These are phyloP conservation scores for Drosophila melanica DNA, from an alignment of 1,140 invertebrate species.

Conservation along the genomic window DNA sequence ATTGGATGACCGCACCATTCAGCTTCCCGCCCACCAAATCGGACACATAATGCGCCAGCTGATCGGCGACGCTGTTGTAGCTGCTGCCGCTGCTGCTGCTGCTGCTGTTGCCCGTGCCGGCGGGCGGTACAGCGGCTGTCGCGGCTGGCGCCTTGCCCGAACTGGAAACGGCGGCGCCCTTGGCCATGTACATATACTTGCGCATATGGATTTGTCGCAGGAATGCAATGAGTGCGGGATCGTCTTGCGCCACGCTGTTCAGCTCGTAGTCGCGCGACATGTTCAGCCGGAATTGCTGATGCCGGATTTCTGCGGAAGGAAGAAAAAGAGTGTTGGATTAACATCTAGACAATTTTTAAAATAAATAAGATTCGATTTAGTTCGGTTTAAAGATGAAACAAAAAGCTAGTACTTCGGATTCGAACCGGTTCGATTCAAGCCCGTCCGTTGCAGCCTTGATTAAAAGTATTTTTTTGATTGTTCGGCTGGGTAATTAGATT, in stretches of 20 bases:
- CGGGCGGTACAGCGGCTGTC: slow-evolving; percentile 30
- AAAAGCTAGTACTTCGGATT: too few relatives aligned
- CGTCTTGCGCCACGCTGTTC: slow-evolving; percentile 88
- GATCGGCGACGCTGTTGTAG: slow-evolving; percentile 69
- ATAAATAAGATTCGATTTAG: too few relatives aligned
- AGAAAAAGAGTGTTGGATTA: background rate
- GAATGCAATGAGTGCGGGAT: slow-evolving; percentile 89
- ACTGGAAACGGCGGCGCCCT: slow-evolving; percentile 41
- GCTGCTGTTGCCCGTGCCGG: slow-evolving; percentile 36
- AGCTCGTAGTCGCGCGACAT: slow-evolving; percentile 91
- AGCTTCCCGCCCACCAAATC: slow-evolving; percentile 84
- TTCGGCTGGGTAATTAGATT: slow-evolving; percentile 63
- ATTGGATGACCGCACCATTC: slow-evolving; percentile 85
- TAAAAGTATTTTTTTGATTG: slow-evolving; percentile 14
- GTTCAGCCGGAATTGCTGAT: slow-evolving; percentile 88
- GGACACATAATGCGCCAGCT: slow-evolving; percentile 84
- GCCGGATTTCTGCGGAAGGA: slow-evolving; percentile 85
- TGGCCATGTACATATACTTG: slow-evolving; percentile 83
- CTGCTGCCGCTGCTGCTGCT: slow-evolving; percentile 14
- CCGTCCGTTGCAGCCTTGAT: slow-evolving; percentile 3
- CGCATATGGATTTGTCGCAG: slow-evolving; percentile 88
- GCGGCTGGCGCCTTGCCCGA: slow-evolving; percentile 54
- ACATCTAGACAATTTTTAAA: background rate
- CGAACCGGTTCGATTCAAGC: background rate
- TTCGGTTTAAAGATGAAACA: too few relatives aligned